Evolutionary conservation across 1,140 invertebrate species (phyloP).

Genomic region (Lucilia cuprina): DNA sequence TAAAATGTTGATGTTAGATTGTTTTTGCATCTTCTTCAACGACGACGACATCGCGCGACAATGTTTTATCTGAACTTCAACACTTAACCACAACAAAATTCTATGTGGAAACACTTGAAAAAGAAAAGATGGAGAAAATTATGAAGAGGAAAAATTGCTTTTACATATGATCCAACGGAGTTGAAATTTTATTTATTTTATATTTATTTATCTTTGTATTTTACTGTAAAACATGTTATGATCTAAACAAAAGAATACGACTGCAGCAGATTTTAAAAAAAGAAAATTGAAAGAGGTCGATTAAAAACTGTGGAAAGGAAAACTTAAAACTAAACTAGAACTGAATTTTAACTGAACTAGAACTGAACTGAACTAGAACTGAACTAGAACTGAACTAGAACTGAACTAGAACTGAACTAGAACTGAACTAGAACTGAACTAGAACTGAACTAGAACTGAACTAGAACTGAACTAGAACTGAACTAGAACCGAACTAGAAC

Average conservation of each 20-base stretch:
- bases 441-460: too few relatives aligned
- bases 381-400: too few relatives aligned
- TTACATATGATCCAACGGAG: background rate
- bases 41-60: background rate
- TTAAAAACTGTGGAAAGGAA: background rate
- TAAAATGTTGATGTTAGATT: background rate
- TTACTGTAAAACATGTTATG: background rate
- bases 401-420: too few relatives aligned
- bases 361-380: too few relatives aligned
- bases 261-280: background rate
- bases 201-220: background rate
- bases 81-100: slow-evolving; percentile 27
- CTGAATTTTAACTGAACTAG: too few relatives aligned
- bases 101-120: slow-evolving; percentile 3
- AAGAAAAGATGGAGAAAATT: background rate
- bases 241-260: background rate
- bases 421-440: too few relatives aligned
- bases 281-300: background rate
- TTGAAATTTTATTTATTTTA: background rate
- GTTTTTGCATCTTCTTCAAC: background rate
- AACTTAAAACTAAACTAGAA: too few relatives aligned
- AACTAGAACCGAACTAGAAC: too few relatives aligned
- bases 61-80: slow-evolving; percentile 34
- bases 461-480: too few relatives aligned
- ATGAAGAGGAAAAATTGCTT: background rate